Evolutionary conservation across 1,140 invertebrate genomes (phyloP).

Genomic region (Chrysomallon squamiferum): DNA sequence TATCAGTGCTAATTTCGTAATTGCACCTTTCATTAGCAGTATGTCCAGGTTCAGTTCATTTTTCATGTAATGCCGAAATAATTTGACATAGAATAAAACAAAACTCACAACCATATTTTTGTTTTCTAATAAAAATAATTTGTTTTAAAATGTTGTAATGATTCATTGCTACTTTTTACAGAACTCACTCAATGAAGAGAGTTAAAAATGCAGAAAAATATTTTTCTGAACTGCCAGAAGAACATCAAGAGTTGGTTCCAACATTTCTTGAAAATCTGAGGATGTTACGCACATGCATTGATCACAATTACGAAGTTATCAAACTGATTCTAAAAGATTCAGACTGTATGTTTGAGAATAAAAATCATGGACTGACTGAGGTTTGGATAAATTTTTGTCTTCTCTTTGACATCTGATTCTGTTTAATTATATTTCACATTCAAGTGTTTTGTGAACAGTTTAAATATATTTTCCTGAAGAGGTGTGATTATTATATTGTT

Average conservation of each 20-base stretch:
- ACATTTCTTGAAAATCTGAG: constrained; percentile 80
- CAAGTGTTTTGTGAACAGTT: not conserved
- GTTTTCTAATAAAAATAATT: no score
- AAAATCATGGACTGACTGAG: constrained; percentile 61
- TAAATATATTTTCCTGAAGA: not conserved
- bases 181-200: constrained; percentile 64
- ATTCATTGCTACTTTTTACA: constrained; percentile 47
- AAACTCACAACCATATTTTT: no score
- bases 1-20: no score
- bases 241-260: constrained; percentile 78
- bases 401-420: not conserved
- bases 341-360: constrained; percentile 84
- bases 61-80: no score
- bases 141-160: no score
- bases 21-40: no score
- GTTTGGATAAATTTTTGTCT: constrained; percentile 4
- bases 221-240: constrained; percentile 74
- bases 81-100: no score
- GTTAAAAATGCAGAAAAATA: constrained; percentile 79
- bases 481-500: not conserved
- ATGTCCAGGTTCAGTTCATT: no score
- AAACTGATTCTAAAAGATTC: constrained; percentile 83
- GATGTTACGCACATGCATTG: constrained; percentile 78
- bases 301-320: constrained; percentile 85
- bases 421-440: not conserved